Conservation (phyloP, 1,140 invertebrate genomes). For the Neodiprion virginianus region DNA sequence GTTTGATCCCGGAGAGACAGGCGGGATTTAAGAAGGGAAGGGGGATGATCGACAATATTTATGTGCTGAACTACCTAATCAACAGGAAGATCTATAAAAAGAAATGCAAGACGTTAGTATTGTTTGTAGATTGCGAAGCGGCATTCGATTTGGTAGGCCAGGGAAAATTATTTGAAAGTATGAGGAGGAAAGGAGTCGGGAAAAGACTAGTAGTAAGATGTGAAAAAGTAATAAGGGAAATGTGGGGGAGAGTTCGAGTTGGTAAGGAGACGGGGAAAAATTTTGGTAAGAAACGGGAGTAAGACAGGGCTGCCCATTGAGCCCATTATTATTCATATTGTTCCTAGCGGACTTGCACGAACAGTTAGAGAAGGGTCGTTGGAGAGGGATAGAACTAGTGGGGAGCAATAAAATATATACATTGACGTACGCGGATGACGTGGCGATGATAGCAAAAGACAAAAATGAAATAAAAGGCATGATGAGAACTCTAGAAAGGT, state of each 20-base stretch:
- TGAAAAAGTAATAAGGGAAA: slow-evolving; percentile 17
- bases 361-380: slow-evolving; percentile 7
- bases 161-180: background rate
- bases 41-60: too few relatives aligned
- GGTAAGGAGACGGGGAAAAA: background rate
- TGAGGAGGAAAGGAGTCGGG: background rate
- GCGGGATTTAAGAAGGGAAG: too few relatives aligned
- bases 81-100: background rate
- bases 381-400: slow-evolving; percentile 10
- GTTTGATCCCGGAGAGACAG: too few relatives aligned
- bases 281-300: slow-evolving; percentile 19
- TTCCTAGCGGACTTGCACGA: slow-evolving; percentile 21
- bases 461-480: slow-evolving; percentile 18
- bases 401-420: too few relatives aligned
- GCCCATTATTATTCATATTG: slow-evolving; percentile 17
- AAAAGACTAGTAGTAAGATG: slow-evolving; percentile 10
- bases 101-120: background rate
- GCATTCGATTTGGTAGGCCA: background rate
- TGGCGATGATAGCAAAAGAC: slow-evolving; percentile 19
- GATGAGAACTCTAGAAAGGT: slow-evolving; percentile 21
- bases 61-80: too few relatives aligned
- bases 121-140: background rate
- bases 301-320: slow-evolving; percentile 21
- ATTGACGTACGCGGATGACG: slow-evolving; percentile 20
- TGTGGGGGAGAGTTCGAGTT: slow-evolving; percentile 6